Conservation (phyloP, 2,888 invertebrate genomes). For the Troides aeacus region DNA sequence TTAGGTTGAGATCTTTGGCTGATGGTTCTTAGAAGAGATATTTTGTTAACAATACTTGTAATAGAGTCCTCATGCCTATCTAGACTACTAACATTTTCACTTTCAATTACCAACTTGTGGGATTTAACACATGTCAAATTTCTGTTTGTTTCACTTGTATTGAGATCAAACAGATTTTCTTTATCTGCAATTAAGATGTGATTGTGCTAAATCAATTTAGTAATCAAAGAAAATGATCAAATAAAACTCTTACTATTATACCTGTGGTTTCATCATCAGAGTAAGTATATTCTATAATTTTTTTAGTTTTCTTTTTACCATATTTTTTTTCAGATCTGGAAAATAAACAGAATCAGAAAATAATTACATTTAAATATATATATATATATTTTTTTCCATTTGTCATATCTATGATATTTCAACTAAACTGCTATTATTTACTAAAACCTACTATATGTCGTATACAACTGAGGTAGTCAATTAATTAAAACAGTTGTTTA, state of each 20-base stretch:
- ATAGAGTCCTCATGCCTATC: conserved; percentile 57
- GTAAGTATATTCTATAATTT: conserved; percentile 47
- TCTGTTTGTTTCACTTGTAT: conserved; percentile 32
- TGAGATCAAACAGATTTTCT: conserved; percentile 50
- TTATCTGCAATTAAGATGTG: conserved; percentile 48
- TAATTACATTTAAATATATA: conserved; percentile 9
- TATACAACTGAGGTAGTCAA: too few relatives aligned
- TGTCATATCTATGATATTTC: too few relatives aligned
- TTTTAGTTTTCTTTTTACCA: conserved; percentile 41
- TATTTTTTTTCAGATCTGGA: conserved; percentile 49
- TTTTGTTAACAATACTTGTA: conserved; percentile 54
- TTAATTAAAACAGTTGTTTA: too few relatives aligned
- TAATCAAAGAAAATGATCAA: conserved; percentile 8
- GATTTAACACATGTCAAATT: conserved; percentile 55
- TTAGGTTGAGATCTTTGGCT: conserved; percentile 36
- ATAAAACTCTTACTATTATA: conserved; percentile 33
- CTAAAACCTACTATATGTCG: too few relatives aligned
- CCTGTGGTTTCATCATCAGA: conserved; percentile 49
- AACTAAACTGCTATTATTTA: too few relatives aligned
- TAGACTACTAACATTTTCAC: conserved; percentile 40
- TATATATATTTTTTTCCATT: too few relatives aligned
- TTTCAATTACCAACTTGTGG: conserved; percentile 59
- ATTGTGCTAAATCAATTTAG: background rate
- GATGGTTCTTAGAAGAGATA: conserved; percentile 49
- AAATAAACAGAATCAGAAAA: conserved; percentile 30